Base-by-base conservation (phyloP, 2,888 invertebrate species). In the Thumatha senex region DNA sequence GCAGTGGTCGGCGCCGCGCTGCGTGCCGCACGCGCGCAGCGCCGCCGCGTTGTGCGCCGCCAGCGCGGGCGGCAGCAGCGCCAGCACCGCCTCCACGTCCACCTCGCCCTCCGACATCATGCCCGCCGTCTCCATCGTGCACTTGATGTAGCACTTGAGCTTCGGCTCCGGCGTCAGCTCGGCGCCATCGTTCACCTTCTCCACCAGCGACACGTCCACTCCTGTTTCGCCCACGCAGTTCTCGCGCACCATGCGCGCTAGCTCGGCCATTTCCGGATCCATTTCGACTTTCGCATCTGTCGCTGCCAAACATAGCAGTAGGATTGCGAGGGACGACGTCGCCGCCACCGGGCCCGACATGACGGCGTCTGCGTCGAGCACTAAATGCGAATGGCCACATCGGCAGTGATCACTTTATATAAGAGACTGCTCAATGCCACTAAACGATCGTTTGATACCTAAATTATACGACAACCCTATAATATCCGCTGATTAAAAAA, bases 91-190 rank as follows among this genome's bases (percentile, higher is more conserved):
- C 33, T 89, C 90, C 42, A 88, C 72, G 61, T 90, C 86, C 55
- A 90, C 76, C 13, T 53, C 70, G 30, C 88, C 90, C 4, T 81
- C 88, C 0, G 76, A 51, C 72, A 89, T 57, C 87, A 90, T 88
- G 40, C 90, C 90, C 0, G 86, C 84, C 24, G 84, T 88, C 74
- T 89, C 90, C 90, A 90, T 87, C 14, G 80, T 72, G 65, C 90
- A 90, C 65, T 88, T 87, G 57, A 86, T 76, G 76, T 90, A 90
- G 71, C 90, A 90, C 63, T 88, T 86, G 45, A 90, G 73, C 52
- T 74, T 75, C 0, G 62, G 60, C 62, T 89, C 89, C 0, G 78
- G 69, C 70, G 74, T 65, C 12, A 90, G 66, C 11, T 76, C 76
- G 0, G 78, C 76, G n/a, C 90, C 90, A 5, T 49, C 78, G 67